These are phyloP conservation scores for Drosophila ohnishii DNA, from an alignment of 1,140 invertebrate species.

Conservation along the genomic window DNA sequence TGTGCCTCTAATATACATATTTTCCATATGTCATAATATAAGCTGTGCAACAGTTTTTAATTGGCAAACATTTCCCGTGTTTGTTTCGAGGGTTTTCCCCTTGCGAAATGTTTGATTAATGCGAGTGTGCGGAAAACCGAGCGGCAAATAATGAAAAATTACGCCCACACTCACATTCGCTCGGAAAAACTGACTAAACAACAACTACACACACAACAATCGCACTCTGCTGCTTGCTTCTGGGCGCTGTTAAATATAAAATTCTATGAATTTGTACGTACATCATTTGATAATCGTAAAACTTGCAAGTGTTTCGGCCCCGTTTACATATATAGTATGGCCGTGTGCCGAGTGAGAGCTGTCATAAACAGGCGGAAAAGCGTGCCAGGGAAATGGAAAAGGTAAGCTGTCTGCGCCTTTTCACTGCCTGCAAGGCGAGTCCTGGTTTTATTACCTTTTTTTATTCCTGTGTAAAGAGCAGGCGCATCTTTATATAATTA, in stretches of 20 bases:
- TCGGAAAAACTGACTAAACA: constrained; percentile 46
- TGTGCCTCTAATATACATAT: constrained; percentile 1
- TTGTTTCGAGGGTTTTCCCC: constrained; percentile 23
- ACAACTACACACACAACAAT: constrained; percentile 47
- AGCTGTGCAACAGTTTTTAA: constrained; percentile 41
- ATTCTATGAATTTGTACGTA: constrained; percentile 82
- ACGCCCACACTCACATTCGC: constrained; percentile 25
- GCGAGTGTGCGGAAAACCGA: constrained; percentile 53
- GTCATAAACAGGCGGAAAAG: constrained; percentile 65
- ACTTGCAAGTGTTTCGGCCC: constrained; percentile 67
- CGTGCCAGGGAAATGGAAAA: constrained; percentile 34
- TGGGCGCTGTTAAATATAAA: constrained; percentile 80
- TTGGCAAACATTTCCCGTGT: constrained; percentile 24
- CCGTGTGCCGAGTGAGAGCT: constrained; percentile 44
- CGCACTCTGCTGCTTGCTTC: constrained; percentile 44
- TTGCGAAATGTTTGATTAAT: constrained; percentile 66
- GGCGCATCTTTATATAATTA: constrained; percentile 66
- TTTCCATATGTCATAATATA: background rate
- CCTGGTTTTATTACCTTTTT: constrained; percentile 58
- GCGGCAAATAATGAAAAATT: constrained; percentile 77
- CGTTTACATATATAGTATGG: constrained; percentile 12
- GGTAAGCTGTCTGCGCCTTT: constrained; percentile 50
- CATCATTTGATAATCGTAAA: constrained; percentile 82
- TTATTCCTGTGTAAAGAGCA: constrained; percentile 70
- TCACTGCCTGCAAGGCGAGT: constrained; percentile 6